Evolutionary conservation across 2,797 vertebrate genomes (phyloP).

Genomic region (Tolypeutes matacus): DNA sequence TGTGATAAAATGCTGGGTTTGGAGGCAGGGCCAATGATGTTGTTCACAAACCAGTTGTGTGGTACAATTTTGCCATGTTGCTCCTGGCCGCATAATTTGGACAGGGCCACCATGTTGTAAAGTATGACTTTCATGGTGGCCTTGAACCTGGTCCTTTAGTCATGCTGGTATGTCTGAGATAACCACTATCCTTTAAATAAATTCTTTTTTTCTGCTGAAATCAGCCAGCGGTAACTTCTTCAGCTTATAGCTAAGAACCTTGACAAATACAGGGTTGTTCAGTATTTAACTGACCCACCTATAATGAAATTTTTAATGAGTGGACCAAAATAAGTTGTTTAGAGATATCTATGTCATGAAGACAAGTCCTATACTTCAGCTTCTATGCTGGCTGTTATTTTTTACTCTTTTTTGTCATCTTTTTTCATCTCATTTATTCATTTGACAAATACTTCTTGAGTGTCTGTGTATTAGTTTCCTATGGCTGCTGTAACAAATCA

Average conservation of each 20-base stretch:
- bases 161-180: not conserved
- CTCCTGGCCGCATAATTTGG: not conserved
- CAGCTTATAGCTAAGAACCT: not conserved
- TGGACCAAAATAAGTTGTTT: not conserved
- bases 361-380: not conserved
- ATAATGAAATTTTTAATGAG: not conserved
- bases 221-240: not conserved
- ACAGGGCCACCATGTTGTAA: not conserved
- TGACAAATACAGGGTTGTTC: not conserved
- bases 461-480: not conserved
- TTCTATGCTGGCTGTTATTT: not conserved
- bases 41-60: not conserved
- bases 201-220: not conserved
- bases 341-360: not conserved
- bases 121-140: not conserved
- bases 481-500: not conserved
- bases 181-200: not conserved
- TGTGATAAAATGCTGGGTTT: not conserved
- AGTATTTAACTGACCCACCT: not conserved
- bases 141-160: not conserved
- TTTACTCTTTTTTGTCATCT: not conserved
- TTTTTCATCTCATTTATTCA: slow-evolving; percentile 22
- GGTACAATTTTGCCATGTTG: not conserved
- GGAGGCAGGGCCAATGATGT: not conserved
- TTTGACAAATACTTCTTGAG: not conserved